Evolutionary conservation across 2,113 vertebrate genomes (phyloP), one percentile per base, ranked within the genome.

Genomic region (Elephantulus edwardii): DNA sequence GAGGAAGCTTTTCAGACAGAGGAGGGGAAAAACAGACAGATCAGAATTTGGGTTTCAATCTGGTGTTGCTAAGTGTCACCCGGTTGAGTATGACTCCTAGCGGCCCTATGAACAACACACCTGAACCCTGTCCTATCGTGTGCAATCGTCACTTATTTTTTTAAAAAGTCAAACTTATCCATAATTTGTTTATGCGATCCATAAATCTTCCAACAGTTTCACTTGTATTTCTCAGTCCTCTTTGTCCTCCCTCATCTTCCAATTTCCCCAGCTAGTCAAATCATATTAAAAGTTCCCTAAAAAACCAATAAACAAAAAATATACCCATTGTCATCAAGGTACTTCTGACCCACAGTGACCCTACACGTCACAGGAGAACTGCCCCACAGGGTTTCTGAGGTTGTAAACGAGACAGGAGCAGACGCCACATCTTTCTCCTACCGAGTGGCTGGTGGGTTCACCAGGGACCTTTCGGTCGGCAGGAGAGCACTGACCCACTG

Each of bases 251-350:
- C 8, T 56, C 54, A 22, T n/a, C n/a, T n/a, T n/a, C 66, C 48
- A 28, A 38, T 68, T 77, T 85, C 50, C 50, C 48, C 82, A 48
- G 79, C 60, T 12, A 82, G 40, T 58, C 58, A 90, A 84, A 90
- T 30, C 62, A 20, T 19, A 62, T 10, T 35, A 56, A 90, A 20
- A 74, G 11, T 77, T 93, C 8, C 71, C 17, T 33, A 17, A 92
- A 92, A 86, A 60, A 22, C n/a, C 13, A n/a, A 66, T n/a, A n/a
- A 66, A 22, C 56, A 58, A 26, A 24, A 66, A 66, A 66, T 16
- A 66, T 16, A 66, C n/a, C 33, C 33, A 14, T n/a, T 33, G 30
- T 33, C 11, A n/a, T 64, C 30, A 13, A 64, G 12, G 33, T n/a
- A 33, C 33, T n/a, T n/a, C 10, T 14, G 17, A 66, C 4, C 16